A percentile compares a stretch with the other conserved stretches of the same genome.
These are phyloP conservation scores for Endomychus coccineus DNA, from an alignment of 2,888 invertebrate species.

Conservation along the genomic window DNA sequence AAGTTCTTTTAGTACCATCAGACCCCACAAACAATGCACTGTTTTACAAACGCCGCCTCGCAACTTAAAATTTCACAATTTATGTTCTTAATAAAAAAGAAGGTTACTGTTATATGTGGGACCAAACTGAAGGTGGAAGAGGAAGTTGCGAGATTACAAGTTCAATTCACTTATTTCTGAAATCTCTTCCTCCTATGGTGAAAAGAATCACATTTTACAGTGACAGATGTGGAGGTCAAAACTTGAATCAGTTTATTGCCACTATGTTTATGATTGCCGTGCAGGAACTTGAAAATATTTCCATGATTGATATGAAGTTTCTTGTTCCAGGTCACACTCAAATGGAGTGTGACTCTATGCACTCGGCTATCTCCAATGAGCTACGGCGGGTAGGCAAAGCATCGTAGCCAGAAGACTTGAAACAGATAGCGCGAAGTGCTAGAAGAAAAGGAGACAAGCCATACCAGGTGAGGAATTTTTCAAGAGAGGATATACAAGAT, in stretches of 20 bases:
- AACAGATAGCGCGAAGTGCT: no score
- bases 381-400: no score
- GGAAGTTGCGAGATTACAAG: slow-evolving; percentile 25
- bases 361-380: no score
- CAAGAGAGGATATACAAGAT: no score
- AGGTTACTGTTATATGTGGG: slow-evolving; percentile 26
- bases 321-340: no score
- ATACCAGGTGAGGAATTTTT: no score
- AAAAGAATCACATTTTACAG: slow-evolving; percentile 24
- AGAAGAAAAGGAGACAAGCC: no score
- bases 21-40: slow-evolving; percentile 20
- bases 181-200: slow-evolving; percentile 20
- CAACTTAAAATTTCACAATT: slow-evolving; percentile 20
- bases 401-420: no score
- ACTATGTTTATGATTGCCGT: slow-evolving; percentile 24
- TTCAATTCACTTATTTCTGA: slow-evolving; percentile 17
- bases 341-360: no score
- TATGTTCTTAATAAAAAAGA: slow-evolving; percentile 19
- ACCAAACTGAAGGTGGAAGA: slow-evolving; percentile 20
- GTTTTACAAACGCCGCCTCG: slow-evolving; percentile 21
- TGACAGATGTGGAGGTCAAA: slow-evolving; percentile 29
- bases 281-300: slow-evolving; percentile 19
- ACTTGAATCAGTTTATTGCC: slow-evolving; percentile 25
- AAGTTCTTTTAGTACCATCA: slow-evolving; percentile 18
- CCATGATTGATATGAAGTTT: slow-evolving; percentile 24